Evolutionary conservation across 2,888 invertebrate genomes (phyloP), one percentile per base, ranked within the genome.

Genomic region (Dryomyza anilis): DNA sequence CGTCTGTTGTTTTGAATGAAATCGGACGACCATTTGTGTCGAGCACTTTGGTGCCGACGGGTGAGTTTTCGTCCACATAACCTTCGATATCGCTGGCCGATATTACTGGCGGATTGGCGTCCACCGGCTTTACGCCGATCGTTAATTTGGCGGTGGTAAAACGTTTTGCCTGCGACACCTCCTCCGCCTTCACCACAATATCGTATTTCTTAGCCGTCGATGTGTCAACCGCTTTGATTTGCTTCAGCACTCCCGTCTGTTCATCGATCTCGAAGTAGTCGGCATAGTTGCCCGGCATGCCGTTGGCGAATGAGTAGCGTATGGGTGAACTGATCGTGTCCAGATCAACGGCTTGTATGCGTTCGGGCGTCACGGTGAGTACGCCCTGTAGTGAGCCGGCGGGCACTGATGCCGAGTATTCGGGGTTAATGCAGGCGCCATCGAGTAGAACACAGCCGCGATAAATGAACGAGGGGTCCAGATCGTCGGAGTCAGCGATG

Each of bases 381-480:
- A 94, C 89, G 1, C 95, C 95, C 55, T 94, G 90, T 70, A 94
- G 84, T 0, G 92, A 89, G 1, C 95, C 94, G 72, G 76, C 73
- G 84, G 91, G 89, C 81, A 94, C 94, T 70, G 89, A 91, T 62
- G 93, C 90, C 16, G 89, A 87, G 81, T 95, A 95, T 81, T 94
- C 93, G 0, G 95, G 94, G 80, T 94, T 93, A 70, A 94, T 91
- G 80, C 95, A 95, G 59, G 91, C 89, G 0, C 93, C 93, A 73
- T 94, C 93, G 59, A 91, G 86, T 1, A 91, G 84, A 72, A 89
- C 91, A 78, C 95, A 95, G 14, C 93, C 93, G 30, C 92, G 90
- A 84, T 95, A 95, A 68, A 94, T 92, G 78, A 95, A 96, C 1
- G 94, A 93, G 0, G 95, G 95, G 78, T 94, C 94, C 78, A 94